Evolutionary conservation across 2,797 vertebrate species (phyloP), one percentile per base, ranked within the genome.

Genomic region (Enteromius afrohamiltoni): DNA sequence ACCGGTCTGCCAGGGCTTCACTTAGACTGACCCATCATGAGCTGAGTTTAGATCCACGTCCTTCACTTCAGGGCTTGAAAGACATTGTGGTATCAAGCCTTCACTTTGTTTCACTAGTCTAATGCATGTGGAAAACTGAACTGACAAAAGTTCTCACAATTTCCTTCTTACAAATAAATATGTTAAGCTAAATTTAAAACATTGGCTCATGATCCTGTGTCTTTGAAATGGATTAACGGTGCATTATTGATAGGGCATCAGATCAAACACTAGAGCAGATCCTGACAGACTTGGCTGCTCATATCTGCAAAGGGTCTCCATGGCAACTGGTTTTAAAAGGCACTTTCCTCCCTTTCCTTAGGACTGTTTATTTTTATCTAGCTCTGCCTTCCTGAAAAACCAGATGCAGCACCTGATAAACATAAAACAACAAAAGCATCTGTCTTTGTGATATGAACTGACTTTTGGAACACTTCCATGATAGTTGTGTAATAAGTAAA

Each of bases 231-330:
- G 76, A 80, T 85, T 75, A 80, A 23, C 13, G 8, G 49, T 84
- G 37, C 51, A 85, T 86, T 83, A 86, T 86, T 89, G 67, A 85
- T 85, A 34, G 45, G 14, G 47, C 53, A 23, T 79, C 64, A 51
- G 77, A 81, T 85, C 62, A 84, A 82, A 77, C 79, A 74, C 19
- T 77, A 62, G 77, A 55, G 65, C 73, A 60, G 76, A 71, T 76
- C 40, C 55, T 42, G 17, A 58, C 21, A 45, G 45, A 23, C 74
- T 40, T 69, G 37, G 51, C 64, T 45, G 19, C 37, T 83, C 82
- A 62, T 83, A 77, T 70, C 21, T 69, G 74, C 26, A 62, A 77
- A 42, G 21, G 23, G 77, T 79, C 71, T 77, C 76, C 69, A 85
- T 85, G 62, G 81, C 53, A 74, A 80, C 82, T 53, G 62, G 6